phyloP scores from a whole-genome alignment of 2,888 invertebrate species.

The Tenodera sinensis region DNA sequence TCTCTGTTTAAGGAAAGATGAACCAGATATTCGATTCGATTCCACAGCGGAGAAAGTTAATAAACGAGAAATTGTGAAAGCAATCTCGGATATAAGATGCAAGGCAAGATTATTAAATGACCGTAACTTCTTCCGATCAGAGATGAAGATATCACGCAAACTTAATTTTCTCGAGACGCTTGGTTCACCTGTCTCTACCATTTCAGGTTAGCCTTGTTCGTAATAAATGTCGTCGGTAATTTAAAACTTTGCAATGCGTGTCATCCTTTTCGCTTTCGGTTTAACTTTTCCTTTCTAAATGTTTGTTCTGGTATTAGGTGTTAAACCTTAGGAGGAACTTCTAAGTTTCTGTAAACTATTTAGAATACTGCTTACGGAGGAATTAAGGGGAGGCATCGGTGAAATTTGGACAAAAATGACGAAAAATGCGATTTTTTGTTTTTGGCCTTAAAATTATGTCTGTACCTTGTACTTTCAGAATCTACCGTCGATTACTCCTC shows the following conservation, averaged over 20 bases:
- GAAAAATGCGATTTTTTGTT: too few species aligned
- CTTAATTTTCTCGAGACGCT: background rate
- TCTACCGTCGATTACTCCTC: too few species aligned
- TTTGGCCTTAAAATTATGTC: too few species aligned
- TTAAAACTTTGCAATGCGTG: background rate
- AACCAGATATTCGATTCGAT: background rate
- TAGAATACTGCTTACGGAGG: too few species aligned
- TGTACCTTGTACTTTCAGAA: too few species aligned
- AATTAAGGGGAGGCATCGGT: too few species aligned
- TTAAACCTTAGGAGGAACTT: too few species aligned
- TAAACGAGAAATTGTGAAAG: background rate
- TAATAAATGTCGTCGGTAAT: background rate
- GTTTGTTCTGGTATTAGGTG: too few species aligned
- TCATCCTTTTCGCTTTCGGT: background rate
- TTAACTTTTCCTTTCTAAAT: background rate
- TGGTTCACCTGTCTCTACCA: background rate
- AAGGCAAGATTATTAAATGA: background rate
- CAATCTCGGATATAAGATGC: background rate
- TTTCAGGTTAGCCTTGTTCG: background rate
- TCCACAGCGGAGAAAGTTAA: background rate
- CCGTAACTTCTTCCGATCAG: background rate
- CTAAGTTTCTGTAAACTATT: too few species aligned
- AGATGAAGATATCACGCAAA: background rate
- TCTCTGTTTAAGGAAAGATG: background rate
- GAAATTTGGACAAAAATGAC: too few species aligned